Conservation (phyloP, 2,113 vertebrate species). For the Cavia porcellus region DNA sequence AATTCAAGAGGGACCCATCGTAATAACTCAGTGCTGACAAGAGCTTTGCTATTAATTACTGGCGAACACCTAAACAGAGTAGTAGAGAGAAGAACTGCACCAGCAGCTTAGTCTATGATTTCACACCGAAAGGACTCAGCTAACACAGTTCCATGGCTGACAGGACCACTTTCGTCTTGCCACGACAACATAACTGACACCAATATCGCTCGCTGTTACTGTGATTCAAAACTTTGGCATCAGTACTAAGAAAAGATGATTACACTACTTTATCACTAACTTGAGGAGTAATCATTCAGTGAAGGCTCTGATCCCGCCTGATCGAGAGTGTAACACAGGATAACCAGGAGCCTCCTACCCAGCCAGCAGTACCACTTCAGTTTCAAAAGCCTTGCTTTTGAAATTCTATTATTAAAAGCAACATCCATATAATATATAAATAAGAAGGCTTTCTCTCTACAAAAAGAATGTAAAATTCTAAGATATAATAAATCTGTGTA, state of each 20-base stretch:
- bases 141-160: background rate
- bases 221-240: background rate
- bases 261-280: background rate
- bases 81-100: background rate
- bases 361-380: background rate
- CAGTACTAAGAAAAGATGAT: background rate
- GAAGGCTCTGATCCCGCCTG: background rate
- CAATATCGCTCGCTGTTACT: background rate
- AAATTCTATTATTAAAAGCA: slow-evolving; percentile 43
- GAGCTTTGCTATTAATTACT: background rate
- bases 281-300: background rate
- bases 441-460: background rate
- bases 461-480: slow-evolving; percentile 32
- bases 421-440: background rate
- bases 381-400: background rate
- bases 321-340: background rate
- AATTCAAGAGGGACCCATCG: background rate
- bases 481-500: background rate
- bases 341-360: background rate
- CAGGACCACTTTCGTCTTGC: background rate
- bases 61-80: slow-evolving; percentile 37
- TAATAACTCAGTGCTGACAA: background rate
- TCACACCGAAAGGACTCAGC: background rate
- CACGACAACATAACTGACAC: background rate
- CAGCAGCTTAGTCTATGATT: background rate